Base-by-base conservation (phyloP, 2,888 invertebrate genomes). In the Helicoverpa assulta region DNA sequence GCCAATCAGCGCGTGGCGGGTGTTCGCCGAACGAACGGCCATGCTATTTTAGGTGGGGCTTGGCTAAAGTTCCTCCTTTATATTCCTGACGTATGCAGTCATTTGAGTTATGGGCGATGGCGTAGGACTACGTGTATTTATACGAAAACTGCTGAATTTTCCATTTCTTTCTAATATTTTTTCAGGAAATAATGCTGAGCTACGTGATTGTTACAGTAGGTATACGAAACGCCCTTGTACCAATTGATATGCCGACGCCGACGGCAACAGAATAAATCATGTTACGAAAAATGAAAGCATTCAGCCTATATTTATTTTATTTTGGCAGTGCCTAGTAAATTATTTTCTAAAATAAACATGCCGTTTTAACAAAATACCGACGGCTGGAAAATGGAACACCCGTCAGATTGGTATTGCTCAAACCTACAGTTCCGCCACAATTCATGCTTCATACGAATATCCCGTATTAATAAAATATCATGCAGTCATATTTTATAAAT, bases 91-190 rank as follows among this genome's bases (percentile, higher is more conserved):
- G 93, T 94, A 92, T 91, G 92, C 94, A 92, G 88, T 90, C 95
- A 95, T 95, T 95, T 95, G 91, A 92, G 93, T 94, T 94, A 95
- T 95, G 90, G 91, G 84, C 86, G 90, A 94, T 94, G 94, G 92
- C 90, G 91, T 87, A 90, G 90, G 86, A 89, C 88, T 92, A 94
- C 92, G 93, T 91, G 89, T 91, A 88, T 89, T 92, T 92, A 90
- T 90, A 90, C 87, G 90, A 90, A 91, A 91, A 89, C 85, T 89
- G 93, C 93, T 91, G 92, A 93, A 86, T 89, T 89, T 83, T 84
- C 69, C 58, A 80, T 88, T 87, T 88, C 82, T 80, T 79, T 86
- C 71, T 83, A 76, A 85, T 87, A 87, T 86, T 89, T 89, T 86
- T 81, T 84, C 83, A 85, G 85, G 84, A 85, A 82, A 85, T 86